Conservation (phyloP, 2,888 invertebrate genomes). For the Agrypnus murinus region DNA sequence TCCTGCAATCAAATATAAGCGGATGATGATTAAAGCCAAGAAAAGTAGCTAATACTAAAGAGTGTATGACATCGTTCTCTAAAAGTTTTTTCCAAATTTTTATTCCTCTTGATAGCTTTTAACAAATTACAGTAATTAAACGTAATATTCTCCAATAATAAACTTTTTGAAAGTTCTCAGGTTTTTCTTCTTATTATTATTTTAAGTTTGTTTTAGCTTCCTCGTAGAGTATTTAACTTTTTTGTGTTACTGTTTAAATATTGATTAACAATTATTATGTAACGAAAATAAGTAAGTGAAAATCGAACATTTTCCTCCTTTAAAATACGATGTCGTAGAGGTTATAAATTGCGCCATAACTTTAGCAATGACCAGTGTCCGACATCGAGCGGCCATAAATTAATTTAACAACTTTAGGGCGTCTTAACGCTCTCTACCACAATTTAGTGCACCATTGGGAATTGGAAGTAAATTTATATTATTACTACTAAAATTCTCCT, state of each 20-base stretch:
- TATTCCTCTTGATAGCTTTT: slow-evolving; percentile 17
- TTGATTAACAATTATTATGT: slow-evolving; percentile 44
- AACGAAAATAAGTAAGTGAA: slow-evolving; percentile 31
- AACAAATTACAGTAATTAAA: slow-evolving; percentile 48
- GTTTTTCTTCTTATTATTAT: slow-evolving; percentile 5
- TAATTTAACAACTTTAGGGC: slow-evolving; percentile 72
- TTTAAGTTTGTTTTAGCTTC: slow-evolving; percentile 20
- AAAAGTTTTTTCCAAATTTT: too few relatives aligned
- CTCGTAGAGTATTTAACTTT: slow-evolving; percentile 33
- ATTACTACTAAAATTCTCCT: slow-evolving; percentile 30
- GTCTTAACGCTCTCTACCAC: slow-evolving; percentile 68
- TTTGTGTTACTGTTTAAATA: slow-evolving; percentile 18
- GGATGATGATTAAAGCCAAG: slow-evolving; percentile 11
- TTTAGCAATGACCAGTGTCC: slow-evolving; percentile 70
- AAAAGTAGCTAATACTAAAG: too few relatives aligned
- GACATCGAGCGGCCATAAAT: slow-evolving; percentile 68
- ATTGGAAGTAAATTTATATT: slow-evolving; percentile 58
- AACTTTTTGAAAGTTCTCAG: slow-evolving; percentile 23
- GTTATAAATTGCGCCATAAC: slow-evolving; percentile 63
- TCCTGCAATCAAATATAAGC: slow-evolving; percentile 24
- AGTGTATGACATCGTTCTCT: too few relatives aligned
- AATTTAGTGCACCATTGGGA: slow-evolving; percentile 69
- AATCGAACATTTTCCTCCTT: slow-evolving; percentile 40
- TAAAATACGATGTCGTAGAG: slow-evolving; percentile 50
- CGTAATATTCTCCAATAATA: slow-evolving; percentile 23